Evolutionary conservation across 2,797 vertebrate species (phyloP).

Genomic region (Lepus oiostolus): DNA sequence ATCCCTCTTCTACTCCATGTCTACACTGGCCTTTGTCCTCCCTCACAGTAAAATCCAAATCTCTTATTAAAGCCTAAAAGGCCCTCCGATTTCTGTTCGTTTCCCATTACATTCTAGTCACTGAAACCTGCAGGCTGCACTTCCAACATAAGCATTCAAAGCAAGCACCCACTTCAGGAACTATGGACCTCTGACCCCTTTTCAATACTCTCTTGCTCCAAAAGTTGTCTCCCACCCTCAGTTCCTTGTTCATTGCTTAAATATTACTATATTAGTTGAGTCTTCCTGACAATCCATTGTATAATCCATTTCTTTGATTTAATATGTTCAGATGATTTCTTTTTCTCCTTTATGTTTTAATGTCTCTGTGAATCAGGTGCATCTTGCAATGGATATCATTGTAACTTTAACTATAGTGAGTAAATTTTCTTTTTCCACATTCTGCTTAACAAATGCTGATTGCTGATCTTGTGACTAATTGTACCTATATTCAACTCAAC

Average conservation of each 20-base stretch:
- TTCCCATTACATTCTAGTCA: neutral
- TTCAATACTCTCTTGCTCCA: slow-evolving; percentile 13
- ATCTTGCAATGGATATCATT: neutral
- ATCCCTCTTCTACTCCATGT: neutral
- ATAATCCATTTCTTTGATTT: slow-evolving; percentile 19
- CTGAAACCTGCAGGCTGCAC: neutral
- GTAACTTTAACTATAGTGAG: too few relatives aligned
- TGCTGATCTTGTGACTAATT: too few relatives aligned
- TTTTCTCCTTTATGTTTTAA: neutral
- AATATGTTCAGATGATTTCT: slow-evolving; percentile 31
- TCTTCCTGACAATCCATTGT: neutral
- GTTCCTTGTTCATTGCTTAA: neutral
- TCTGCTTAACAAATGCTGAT: too few relatives aligned
- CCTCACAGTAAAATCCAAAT: neutral
- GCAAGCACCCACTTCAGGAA: neutral
- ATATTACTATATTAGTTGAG: neutral
- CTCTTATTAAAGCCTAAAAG: neutral
- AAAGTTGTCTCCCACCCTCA: neutral
- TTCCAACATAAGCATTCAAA: neutral
- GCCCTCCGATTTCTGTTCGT: neutral
- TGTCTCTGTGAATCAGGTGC: neutral
- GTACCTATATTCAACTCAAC: too few relatives aligned
- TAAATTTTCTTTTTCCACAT: too few relatives aligned
- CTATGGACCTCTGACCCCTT: neutral
- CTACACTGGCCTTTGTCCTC: neutral